A percentile compares a stretch with the other conserved stretches of the same genome.
These are phyloP conservation scores for Peromyscus melanophrys DNA, from an alignment of 2,797 vertebrate species.

Conservation along the genomic window DNA sequence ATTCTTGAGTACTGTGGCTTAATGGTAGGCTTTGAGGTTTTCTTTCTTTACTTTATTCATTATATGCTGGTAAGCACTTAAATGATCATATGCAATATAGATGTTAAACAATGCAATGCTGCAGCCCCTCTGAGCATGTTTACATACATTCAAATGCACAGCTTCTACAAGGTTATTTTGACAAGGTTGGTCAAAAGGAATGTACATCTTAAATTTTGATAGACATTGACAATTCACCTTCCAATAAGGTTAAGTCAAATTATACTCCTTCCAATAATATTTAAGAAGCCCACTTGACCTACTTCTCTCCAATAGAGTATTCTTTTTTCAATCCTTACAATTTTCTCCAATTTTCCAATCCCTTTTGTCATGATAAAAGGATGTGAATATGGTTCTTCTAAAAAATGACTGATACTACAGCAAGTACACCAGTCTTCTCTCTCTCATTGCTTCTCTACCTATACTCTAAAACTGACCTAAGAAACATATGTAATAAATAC, in stretches of 20 bases:
- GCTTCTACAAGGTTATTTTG: slow-evolving; percentile 21
- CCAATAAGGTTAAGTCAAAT: slow-evolving; percentile 23
- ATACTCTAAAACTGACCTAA: neutral
- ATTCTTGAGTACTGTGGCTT: neutral
- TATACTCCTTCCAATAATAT: neutral
- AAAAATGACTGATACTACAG: neutral
- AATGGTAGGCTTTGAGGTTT: neutral
- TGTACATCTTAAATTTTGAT: slow-evolving; percentile 28
- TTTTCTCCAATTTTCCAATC: slow-evolving; percentile 16
- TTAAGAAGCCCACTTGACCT: neutral
- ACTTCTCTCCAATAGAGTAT: neutral
- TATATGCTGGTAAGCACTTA: slow-evolving; percentile 34
- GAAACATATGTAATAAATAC: neutral
- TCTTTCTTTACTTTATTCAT: slow-evolving; percentile 11
- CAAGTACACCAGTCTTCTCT: neutral
- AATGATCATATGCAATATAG: slow-evolving; percentile 1
- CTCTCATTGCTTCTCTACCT: neutral
- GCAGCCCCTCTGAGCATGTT: neutral
- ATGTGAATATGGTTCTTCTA: neutral
- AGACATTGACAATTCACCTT: neutral
- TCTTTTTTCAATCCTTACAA: neutral
- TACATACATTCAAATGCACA: slow-evolving; percentile 7
- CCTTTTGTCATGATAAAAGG: slow-evolving; percentile 41
- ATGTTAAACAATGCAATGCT: neutral
- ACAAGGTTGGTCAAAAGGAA: neutral